These are phyloP conservation scores for Agonopterix subpropinquella DNA, from an alignment of 2,888 invertebrate species.

Conservation along the genomic window DNA sequence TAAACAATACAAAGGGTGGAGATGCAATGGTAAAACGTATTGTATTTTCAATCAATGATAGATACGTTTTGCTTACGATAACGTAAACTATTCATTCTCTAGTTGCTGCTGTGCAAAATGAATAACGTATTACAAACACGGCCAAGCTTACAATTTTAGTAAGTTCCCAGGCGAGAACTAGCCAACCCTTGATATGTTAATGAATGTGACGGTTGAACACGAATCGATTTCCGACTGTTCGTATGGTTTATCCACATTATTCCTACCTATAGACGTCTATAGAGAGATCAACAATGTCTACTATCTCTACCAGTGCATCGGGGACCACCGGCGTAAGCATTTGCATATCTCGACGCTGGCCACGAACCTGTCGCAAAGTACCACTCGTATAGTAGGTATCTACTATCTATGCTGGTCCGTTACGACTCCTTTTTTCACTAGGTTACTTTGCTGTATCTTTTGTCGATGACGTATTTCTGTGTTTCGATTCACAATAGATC, in stretches of 20 bases:
- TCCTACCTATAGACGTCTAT: not conserved
- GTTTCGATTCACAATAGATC: not conserved
- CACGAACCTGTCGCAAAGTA: constrained; percentile 9
- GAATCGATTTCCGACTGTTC: not conserved
- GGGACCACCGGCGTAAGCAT: constrained; percentile 54
- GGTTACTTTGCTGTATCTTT: constrained; percentile 2
- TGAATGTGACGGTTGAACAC: not conserved
- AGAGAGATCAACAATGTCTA: constrained; percentile 18
- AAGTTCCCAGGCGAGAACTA: too few species aligned
- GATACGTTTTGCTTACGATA: too few species aligned
- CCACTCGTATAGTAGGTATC: not conserved
- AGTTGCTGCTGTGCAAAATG: too few species aligned
- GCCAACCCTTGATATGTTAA: too few species aligned
- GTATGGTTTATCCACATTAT: not conserved
- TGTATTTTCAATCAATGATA: too few species aligned
- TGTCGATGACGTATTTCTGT: not conserved
- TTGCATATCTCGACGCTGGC: constrained; percentile 40
- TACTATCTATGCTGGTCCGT: constrained; percentile 8
- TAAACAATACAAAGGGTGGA: too few species aligned
- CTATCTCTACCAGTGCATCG: constrained; percentile 28
- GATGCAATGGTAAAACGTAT: too few species aligned
- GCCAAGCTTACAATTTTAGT: too few species aligned
- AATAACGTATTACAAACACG: too few species aligned
- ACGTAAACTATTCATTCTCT: too few species aligned
- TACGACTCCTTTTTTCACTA: constrained; percentile 8